A percentile compares a stretch with the other conserved stretches of the same genome.
These are phyloP conservation scores for Drosophila pachea DNA, from an alignment of 1,140 invertebrate species.

Conservation along the genomic window DNA sequence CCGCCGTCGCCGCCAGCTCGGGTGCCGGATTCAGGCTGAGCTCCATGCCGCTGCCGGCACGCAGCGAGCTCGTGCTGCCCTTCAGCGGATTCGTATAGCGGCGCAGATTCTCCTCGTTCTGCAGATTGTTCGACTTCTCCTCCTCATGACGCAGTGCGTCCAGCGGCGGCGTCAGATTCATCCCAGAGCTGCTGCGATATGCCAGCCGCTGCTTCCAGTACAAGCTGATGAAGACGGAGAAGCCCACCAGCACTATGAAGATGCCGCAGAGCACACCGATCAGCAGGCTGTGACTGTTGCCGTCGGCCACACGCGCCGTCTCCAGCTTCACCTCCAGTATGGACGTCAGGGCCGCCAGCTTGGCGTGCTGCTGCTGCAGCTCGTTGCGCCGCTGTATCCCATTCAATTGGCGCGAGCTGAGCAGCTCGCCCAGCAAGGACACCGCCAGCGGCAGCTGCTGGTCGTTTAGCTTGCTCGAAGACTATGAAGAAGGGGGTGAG, in stretches of 20 bases:
- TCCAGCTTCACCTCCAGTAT: constrained; percentile 87
- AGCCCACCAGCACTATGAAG: constrained; percentile 77
- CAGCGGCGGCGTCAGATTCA: constrained; percentile 80
- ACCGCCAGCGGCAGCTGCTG: constrained; percentile 83
- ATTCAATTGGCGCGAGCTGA: constrained; percentile 83
- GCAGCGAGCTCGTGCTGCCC: constrained; percentile 76
- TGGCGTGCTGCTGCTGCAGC: constrained; percentile 79
- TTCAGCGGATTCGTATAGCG: constrained; percentile 81
- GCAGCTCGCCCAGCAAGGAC: constrained; percentile 84
- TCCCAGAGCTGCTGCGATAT: constrained; percentile 80
- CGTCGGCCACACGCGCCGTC: constrained; percentile 71
- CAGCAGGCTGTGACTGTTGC: constrained; percentile 76
- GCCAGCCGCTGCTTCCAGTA: constrained; percentile 81
- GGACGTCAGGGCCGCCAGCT: constrained; percentile 84
- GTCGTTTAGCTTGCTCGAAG: constrained; percentile 78
- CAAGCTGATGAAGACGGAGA: constrained; percentile 78
- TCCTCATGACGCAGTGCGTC: constrained; percentile 85
- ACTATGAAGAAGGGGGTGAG: constrained; percentile 73
- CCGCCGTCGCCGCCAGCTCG: constrained; percentile 79
- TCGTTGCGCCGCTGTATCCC: constrained; percentile 62
- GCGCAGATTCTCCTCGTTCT: constrained; percentile 92
- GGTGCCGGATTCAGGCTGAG: constrained; percentile 81
- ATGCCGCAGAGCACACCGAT: constrained; percentile 80
- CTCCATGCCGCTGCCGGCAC: constrained; percentile 75
- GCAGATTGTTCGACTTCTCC: constrained; percentile 92